These are phyloP conservation scores for Pogonognathellus flavescens DNA, from an alignment of 1,140 invertebrate species.

Conservation along the genomic window DNA sequence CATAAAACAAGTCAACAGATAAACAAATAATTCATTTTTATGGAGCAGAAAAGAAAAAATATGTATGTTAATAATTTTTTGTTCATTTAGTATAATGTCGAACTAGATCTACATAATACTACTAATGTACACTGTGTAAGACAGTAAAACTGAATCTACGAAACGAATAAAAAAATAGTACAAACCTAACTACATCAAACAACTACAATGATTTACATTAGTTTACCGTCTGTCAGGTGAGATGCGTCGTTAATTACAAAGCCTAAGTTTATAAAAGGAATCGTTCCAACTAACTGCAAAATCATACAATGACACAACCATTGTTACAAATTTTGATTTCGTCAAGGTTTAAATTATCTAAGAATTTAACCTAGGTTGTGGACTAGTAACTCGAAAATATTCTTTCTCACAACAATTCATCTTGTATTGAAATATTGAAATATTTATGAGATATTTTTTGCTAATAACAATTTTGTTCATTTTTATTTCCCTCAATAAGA, in stretches of 20 bases:
- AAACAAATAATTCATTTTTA: no score
- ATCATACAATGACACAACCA: constrained; percentile 9
- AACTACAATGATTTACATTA: constrained; percentile 39
- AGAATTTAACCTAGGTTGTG: no score
- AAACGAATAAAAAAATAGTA: not conserved
- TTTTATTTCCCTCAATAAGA: no score
- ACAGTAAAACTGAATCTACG: not conserved
- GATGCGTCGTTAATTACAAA: constrained; percentile 56
- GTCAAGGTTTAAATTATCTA: not conserved
- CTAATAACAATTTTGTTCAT: no score
- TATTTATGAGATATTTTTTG: no score
- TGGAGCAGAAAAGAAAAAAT: no score
- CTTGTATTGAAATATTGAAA: no score
- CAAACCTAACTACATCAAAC: not conserved
- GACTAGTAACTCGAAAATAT: no score
- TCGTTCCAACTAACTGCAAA: constrained; percentile 58
- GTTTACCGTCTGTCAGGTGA: constrained; percentile 30
- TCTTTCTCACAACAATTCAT: no score
- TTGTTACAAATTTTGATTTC: not conserved
- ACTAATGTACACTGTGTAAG: not conserved
- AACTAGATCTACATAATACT: not conserved
- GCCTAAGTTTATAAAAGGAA: constrained; percentile 59
- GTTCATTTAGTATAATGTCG: no score
- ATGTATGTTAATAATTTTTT: no score
- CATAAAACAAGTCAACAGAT: no score